Evolutionary conservation across 2,797 vertebrate genomes (phyloP), one percentile per base, ranked within the genome.

Genomic region (Brotula barbata): DNA sequence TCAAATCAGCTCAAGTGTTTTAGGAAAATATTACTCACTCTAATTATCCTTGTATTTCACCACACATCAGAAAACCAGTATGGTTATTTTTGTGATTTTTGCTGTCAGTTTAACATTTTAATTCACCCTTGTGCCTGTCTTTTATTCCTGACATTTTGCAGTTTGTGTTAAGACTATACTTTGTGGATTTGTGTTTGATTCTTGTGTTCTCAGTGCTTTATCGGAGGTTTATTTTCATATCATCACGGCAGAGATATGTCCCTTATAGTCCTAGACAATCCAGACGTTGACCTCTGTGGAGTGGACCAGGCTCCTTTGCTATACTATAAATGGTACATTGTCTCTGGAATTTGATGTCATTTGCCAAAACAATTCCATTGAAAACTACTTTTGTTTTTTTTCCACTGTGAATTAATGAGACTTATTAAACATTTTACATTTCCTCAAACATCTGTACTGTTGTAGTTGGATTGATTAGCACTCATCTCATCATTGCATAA

Each of bases 371-470:
- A 68, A 51, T 63, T 76, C 62, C 34, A 44, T 67, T 69, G 44
- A 81, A 78, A 71, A 76, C 51, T 25, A 77, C 63, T 71, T 80
- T 73, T 86, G 68, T 76, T 88, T 84, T 49, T 79, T 80, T 83
- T 87, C 81, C 87, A 89, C 87, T 89, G 86, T 90, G 87, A 88
- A 83, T 59, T 67, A 71, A 56, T 62, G 45, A 84, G 74, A 78
- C 58, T 68, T 73, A 88, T 85, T 87, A 87, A 88, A 71, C 66
- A 63, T 85, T 89, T 87, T 85, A 73, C 78, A 83, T 78, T 78
- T 87, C 73, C 69, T 82, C 65, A 45, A 40, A 6, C 12, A 8
- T 44, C 22, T 33, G 42, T 41, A 20, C 2, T 37, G 1, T 64
- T 53, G 10, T 68, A 54, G 40, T 43, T 77, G 1, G 7, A n/a